Conservation (phyloP, 2,797 vertebrate species). For the Taeniopygia guttata region DNA sequence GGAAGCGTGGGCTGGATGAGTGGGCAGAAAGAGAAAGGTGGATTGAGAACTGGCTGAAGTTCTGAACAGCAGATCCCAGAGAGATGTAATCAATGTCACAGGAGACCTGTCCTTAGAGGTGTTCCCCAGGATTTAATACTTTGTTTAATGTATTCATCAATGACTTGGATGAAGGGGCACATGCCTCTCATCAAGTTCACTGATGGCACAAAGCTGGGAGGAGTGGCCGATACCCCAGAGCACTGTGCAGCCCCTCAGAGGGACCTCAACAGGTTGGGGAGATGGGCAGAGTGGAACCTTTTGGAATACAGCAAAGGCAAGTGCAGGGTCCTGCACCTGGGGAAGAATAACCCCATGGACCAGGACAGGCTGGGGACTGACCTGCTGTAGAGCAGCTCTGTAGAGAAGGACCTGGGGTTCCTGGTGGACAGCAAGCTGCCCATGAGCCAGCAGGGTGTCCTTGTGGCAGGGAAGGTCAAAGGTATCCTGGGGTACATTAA, state of each 20-base stretch:
- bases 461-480: neutral
- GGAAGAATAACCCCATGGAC: neutral
- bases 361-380: neutral
- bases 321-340: neutral
- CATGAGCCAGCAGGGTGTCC: neutral
- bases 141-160: neutral
- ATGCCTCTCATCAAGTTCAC: neutral
- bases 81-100: neutral
- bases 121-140: neutral
- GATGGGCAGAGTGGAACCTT: rapidly evolving
- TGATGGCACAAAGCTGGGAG: neutral
- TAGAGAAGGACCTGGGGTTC: neutral
- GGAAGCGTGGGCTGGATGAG: neutral
- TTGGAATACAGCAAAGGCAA: neutral
- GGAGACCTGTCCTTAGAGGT: neutral
- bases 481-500: no score
- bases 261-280: rapidly evolving
- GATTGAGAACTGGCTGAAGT: neutral
- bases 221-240: rapidly evolving
- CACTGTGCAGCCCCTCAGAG: neutral
- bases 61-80: neutral
- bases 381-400: neutral
- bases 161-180: neutral
- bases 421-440: neutral
- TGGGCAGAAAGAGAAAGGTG: neutral